Base-by-base conservation (phyloP, 2,113 vertebrate genomes). In the Corydoras maculifer region DNA sequence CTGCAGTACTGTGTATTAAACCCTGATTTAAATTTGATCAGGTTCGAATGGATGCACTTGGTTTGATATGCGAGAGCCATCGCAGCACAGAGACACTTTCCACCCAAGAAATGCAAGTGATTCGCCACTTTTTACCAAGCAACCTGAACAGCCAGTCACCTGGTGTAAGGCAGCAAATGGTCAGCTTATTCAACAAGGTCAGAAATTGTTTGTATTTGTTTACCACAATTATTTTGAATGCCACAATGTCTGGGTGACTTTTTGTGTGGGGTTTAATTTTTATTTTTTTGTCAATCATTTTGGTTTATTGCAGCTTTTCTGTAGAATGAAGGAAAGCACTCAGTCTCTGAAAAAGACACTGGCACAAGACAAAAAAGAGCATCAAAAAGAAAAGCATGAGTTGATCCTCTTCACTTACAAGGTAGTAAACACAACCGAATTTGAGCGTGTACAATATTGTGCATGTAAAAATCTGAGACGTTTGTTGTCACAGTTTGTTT, bases 11-110 rank as follows among this genome's bases (percentile, higher is more conserved):
- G 18, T 25, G 2, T 25, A 25, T 25, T 25, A 25, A 25, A 25
- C 1, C 18, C 18, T 25, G 18, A 51, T 55, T 4, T 51, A 2
- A 25, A 14, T 68, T 57, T 9, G 65, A 9, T 70, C 78, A 95
- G 95, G 93, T 99, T 58, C 92, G 93, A 75, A 89, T 96, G 72
- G 96, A 98, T 70, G 92, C 95, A n/a, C 80, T 99, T 77, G 97
- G 94, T 2, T 89, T 98, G 65, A 85, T 99, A 50, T 98, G 94
- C 72, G 96, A 98, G 85, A 95, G 90, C 61, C 93, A 93, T 68
- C 91, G 95, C 68, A 95, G 92, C 82, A 98, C 96, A 0, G 95
- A 98, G 86, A 78, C 85, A 0, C 80, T 96, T 72, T 91, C 88
- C 18, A 0, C 64, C 35, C 88, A 94, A 78, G 95, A 99, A 88